These are phyloP conservation scores for Pogonus chalceus DNA, from an alignment of 1,140 invertebrate species.

Conservation along the genomic window DNA sequence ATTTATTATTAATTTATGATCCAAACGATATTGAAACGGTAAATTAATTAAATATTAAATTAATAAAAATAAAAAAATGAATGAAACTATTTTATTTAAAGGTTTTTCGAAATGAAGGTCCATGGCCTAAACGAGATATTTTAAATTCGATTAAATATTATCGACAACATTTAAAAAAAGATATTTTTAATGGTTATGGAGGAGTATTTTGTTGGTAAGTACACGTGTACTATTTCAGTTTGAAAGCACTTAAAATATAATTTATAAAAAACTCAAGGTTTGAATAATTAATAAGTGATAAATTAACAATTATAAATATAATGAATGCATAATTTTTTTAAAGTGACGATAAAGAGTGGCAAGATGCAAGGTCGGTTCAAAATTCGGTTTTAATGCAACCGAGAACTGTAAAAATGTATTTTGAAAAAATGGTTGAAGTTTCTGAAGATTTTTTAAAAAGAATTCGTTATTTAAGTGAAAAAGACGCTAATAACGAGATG, in stretches of 20 bases:
- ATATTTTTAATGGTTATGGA: slow-evolving; percentile 11
- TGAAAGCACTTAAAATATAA: too few relatives aligned
- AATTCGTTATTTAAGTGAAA: slow-evolving; percentile 41
- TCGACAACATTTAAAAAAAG: slow-evolving; percentile 8
- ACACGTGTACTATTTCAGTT: too few relatives aligned
- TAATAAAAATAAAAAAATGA: too few relatives aligned
- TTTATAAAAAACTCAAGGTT: too few relatives aligned
- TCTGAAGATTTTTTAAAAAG: slow-evolving; percentile 40
- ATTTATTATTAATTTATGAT: not conserved
- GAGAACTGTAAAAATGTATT: slow-evolving; percentile 38
- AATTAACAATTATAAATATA: too few relatives aligned
- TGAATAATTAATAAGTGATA: too few relatives aligned
- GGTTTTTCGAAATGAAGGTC: slow-evolving; percentile 18
- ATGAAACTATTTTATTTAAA: slow-evolving; percentile 2
- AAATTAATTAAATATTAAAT: too few relatives aligned
- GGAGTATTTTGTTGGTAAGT: slow-evolving; percentile 9
- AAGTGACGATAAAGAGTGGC: slow-evolving; percentile 46
- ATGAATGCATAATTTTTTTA: too few relatives aligned
- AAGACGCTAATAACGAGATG: slow-evolving; percentile 39
- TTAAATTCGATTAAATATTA: slow-evolving; percentile 12
- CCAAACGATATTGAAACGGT: not conserved
- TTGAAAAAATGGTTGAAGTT: slow-evolving; percentile 38
- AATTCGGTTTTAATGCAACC: slow-evolving; percentile 47
- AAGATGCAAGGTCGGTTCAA: slow-evolving; percentile 39
- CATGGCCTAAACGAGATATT: slow-evolving; percentile 13